Evolutionary conservation across 2,797 vertebrate species (phyloP).

Genomic region (Fundulus diaphanus): DNA sequence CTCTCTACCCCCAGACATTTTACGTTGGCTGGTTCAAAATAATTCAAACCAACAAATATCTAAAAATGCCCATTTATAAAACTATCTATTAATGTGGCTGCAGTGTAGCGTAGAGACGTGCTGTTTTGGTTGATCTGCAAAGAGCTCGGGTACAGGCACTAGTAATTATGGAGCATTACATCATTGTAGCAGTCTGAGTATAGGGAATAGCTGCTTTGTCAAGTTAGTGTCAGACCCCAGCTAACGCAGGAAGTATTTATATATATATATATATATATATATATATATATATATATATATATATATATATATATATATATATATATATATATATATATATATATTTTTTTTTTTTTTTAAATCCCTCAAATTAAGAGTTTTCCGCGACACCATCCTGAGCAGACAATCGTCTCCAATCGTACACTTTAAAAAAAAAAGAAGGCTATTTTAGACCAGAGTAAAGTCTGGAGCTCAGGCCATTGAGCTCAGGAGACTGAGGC

Average conservation of each 20-base stretch:
- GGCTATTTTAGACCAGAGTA: neutral
- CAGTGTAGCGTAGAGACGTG: neutral
- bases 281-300: no score
- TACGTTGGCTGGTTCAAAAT: neutral
- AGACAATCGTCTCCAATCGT: neutral
- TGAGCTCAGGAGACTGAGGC: neutral
- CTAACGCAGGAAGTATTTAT: constrained; percentile 6
- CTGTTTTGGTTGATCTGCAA: neutral
- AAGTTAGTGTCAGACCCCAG: neutral
- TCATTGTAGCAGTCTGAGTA: neutral
- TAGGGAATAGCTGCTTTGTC: neutral
- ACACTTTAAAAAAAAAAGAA: neutral
- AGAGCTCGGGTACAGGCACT: neutral
- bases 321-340: no score
- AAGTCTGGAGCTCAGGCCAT: neutral
- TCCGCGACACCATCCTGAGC: neutral
- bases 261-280: no score
- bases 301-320: no score
- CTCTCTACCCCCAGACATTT: neutral
- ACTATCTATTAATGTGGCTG: neutral
- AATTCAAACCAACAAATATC: neutral
- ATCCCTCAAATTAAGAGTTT: no score
- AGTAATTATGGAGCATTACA: constrained; percentile 6
- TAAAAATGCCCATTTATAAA: neutral
- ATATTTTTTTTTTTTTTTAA: no score